Base-by-base conservation (phyloP, 2,797 vertebrate genomes). In the Astyanax mexicanus region DNA sequence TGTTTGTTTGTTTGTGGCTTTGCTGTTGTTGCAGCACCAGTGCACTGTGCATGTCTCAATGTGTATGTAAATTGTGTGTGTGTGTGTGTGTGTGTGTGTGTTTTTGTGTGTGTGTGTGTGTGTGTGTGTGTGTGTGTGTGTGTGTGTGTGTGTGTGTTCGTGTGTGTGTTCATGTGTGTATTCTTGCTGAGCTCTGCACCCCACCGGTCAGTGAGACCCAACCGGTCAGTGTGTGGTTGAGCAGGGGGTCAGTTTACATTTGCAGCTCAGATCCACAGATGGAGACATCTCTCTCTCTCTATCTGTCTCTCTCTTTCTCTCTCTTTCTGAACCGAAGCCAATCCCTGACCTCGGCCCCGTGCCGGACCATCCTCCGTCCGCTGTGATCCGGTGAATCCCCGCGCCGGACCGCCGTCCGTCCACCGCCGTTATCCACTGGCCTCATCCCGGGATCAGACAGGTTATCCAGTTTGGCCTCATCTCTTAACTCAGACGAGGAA, bases 401-500 rank as follows among this genome's bases (percentile, higher is more conserved):
- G 47, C 21, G 6, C 44, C 6, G 44, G 44, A 47, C 44, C 4
- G 6, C n/a, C 10, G 74, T 75, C 42, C 6, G 21, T 77, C 47
- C 13, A 74, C 83, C 82, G 83, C 83, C 82, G 83, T 88, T 87
- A 88, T 84, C 86, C 74, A 80, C 69, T 86, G 79, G 74, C 82
- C 81, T 82, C 81, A 84, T 82, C 61, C 72, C 55, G 76, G 65
- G 78, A 83, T 85, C 77, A 75, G 55, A 81, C 79, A 84, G 89
- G 85, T 75, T 83, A 83, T 85, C 83, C 83, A 72, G 80, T 89
- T 90, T 89, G 85, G 72, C 80, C 81, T 86, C 88, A 86, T 80
- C 85, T 88, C 84, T 87, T 80, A 83, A 86, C 82, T 90, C 84
- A 87, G 86, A 88, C 86, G 83, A 87, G 87, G 89, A 88, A 90